Evolutionary conservation across 2,888 invertebrate genomes (phyloP).

Genomic region (Dynastes tityus): DNA sequence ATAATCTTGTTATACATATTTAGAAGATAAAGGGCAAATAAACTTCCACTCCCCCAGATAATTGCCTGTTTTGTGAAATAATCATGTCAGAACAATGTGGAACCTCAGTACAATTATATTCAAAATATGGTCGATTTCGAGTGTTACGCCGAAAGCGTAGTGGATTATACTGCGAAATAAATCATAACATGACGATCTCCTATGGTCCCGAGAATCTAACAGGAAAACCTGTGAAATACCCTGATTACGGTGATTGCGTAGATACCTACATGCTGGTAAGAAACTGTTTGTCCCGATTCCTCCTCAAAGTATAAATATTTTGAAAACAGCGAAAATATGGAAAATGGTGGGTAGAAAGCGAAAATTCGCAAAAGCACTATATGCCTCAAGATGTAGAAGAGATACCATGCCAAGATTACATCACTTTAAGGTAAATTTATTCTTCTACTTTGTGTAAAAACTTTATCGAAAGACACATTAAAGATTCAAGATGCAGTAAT

Average conservation of each 20-base stretch:
- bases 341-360: conserved; percentile 88
- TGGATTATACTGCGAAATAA: conserved; percentile 93
- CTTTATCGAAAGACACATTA: conserved; percentile 58
- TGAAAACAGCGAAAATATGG: conserved; percentile 85
- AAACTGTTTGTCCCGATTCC: conserved; percentile 47
- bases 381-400: conserved; percentile 81
- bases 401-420: conserved; percentile 84
- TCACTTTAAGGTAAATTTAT: conserved; percentile 74
- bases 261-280: conserved; percentile 92
- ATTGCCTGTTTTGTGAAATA: not conserved
- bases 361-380: conserved; percentile 79
- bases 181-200: conserved; percentile 88
- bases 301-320: conserved; percentile 35
- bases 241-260: conserved; percentile 92
- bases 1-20: too few species aligned
- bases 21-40: too few species aligned
- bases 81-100: conserved; percentile 17
- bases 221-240: conserved; percentile 88
- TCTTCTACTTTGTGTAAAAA: not conserved
- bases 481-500: conserved; percentile 79
- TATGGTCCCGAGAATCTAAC: conserved; percentile 91
- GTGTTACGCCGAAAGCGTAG: conserved; percentile 85
- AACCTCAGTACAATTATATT: conserved; percentile 52
- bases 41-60: too few species aligned
- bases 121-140: conserved; percentile 73